Base-by-base conservation (phyloP, 2,888 invertebrate species). In the Choristoneura rosaceana region DNA sequence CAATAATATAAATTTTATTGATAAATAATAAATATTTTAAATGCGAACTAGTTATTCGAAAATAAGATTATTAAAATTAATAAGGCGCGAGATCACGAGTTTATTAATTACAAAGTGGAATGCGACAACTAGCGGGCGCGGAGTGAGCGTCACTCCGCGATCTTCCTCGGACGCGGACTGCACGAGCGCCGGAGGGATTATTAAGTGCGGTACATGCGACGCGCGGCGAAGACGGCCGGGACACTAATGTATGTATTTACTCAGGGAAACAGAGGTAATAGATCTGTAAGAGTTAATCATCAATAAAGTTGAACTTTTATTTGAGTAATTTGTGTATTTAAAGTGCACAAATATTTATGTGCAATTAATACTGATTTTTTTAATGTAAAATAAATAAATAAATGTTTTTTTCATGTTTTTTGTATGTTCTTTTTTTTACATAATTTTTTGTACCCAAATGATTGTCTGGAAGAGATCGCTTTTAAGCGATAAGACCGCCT, bases 111-210 rank as follows among this genome's bases (percentile, higher is more conserved):
- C 61, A 63, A 33, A 41, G 58, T 50, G 64, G 71, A 70, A 68
- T 15, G 41, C 61, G 73, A 63, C 60, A 62, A 71, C 66, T 70
- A 74, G 74, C 71, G 76, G 74, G 71, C 74, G 76, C 83, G 78
- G 75, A 75, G 76, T 75, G 79, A 71, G 87, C 92, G 91, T 91
- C 86, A 77, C 82, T 77, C 84, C 86, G 85, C 90, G 83, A 78
- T 83, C 85, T 86, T 76, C 74, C 76, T 84, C 86, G 84, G 81
- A 75, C 74, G 82, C 81, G 78, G 80, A 92, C 91, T 90, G 90
- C n/a, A 70, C 62, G 70, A 58, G 64, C 66, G 69, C 74, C 64
- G 67, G 66, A 55, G 52, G 55, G 50, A 58, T 14, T 4, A 50
- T 12, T 47, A 5, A 50, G 47, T 47, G 14, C n/a, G 47, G 61